phyloP scores from a whole-genome alignment of 2,797 vertebrate species.

The Phoeniculus purpureus region DNA sequence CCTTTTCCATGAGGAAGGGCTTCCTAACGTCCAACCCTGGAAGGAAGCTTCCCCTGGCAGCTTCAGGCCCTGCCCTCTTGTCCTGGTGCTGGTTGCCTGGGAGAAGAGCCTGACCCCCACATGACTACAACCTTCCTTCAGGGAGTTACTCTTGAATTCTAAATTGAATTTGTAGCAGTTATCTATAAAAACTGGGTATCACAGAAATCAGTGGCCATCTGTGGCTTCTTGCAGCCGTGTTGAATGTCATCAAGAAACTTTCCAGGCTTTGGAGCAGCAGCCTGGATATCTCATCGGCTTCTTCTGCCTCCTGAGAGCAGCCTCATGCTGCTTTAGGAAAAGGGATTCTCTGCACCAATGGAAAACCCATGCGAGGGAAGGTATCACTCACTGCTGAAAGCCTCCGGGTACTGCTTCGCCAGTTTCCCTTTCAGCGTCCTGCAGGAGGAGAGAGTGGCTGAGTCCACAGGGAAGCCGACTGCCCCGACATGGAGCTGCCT shows the following conservation, averaged over 20 bases:
- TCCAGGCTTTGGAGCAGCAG: neutral
- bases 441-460: neutral
- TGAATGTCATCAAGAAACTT: neutral
- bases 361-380: rapidly evolving
- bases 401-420: slow-evolving; percentile 94
- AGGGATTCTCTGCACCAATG: rapidly evolving
- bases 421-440: slow-evolving; percentile 95
- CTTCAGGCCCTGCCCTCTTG: too few species aligned
- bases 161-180: rapidly evolving
- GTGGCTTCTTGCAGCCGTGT: rapidly evolving
- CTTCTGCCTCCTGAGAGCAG: rapidly evolving
- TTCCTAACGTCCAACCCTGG: too few species aligned
- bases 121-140: too few species aligned
- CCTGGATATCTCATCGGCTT: rapidly evolving
- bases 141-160: neutral
- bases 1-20: too few species aligned
- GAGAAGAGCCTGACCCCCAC: too few species aligned
- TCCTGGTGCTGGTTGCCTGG: too few species aligned
- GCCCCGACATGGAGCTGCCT: rapidly evolving
- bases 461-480: rapidly evolving
- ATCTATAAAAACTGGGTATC: rapidly evolving
- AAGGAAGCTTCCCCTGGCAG: too few species aligned
- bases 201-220: rapidly evolving
- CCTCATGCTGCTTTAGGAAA: rapidly evolving
- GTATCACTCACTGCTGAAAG: slow-evolving; percentile 93